phyloP scores from a whole-genome alignment of 2,113 vertebrate genomes.

The Tyrannus savana region DNA sequence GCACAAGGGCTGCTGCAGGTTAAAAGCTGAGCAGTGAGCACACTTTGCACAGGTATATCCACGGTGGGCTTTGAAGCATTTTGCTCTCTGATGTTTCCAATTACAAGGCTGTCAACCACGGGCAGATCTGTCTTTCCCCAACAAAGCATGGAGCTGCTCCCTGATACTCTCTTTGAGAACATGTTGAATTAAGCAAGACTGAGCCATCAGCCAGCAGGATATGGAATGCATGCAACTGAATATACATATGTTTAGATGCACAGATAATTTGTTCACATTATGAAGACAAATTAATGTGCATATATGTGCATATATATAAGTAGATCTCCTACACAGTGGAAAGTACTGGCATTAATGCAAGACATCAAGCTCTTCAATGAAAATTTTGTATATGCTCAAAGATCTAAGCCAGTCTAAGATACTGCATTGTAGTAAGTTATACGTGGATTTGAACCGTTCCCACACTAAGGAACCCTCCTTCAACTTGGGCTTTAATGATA shows the following conservation, averaged over 20 bases:
- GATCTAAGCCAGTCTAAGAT: not conserved
- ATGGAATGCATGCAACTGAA: not conserved
- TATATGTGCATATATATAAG: not conserved
- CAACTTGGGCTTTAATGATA: not conserved
- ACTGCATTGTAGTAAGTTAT: not conserved
- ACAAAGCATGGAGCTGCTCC: not conserved
- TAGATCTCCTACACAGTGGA: not conserved
- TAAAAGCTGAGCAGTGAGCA: not conserved
- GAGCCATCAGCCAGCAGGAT: not conserved
- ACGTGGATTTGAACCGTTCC: not conserved
- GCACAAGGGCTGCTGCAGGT: not conserved
- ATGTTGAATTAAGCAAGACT: not conserved
- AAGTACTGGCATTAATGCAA: not conserved
- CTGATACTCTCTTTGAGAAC: not conserved
- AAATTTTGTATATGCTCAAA: not conserved
- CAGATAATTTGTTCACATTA: not conserved
- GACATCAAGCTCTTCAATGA: not conserved
- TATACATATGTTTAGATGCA: not conserved
- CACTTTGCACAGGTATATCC: not conserved
- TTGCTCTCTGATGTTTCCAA: not conserved
- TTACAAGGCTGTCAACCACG: not conserved
- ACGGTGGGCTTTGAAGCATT: not conserved
- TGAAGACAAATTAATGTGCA: not conserved
- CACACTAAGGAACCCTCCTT: not conserved
- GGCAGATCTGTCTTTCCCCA: not conserved